Evolutionary conservation across 2,113 vertebrate genomes (phyloP), one percentile per base, ranked within the genome.

Genomic region (Caretta caretta): DNA sequence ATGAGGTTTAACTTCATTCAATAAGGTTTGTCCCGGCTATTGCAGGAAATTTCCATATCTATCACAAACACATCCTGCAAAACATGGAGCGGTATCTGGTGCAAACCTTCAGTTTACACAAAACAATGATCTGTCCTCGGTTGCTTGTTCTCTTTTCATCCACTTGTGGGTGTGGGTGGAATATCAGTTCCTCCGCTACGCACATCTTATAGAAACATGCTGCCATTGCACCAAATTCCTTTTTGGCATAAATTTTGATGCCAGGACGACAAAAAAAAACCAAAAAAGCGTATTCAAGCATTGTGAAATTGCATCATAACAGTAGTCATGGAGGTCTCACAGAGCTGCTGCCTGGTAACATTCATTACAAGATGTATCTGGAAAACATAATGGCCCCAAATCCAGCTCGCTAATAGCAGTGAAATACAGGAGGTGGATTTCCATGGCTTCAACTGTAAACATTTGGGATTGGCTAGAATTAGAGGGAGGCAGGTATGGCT

Each of bases 121-220:
- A 87, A 90, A 16, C 48, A 54, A 2, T 0, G 0, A 24, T 82
- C 29, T 86, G 48, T 75, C 90, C 56, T 78, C 46, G 7, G 49
- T 84, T 84, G 38, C 56, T 31, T 62, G 17, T 78, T 88, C 53
- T 11, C 1, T 0, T 88, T 90, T 86, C 72, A 72, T 88, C 38
- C 0, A 0, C 1, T 65, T 5, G 0, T 90, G 80, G 51, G n/a
- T 57, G 0, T 1, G 38, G 54, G 53, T 42, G 24, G 84, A 83
- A 54, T 8, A 31, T 85, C 62, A 54, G 0, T 31, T 95, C 90
- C 42, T 10, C 78, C 81, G 0, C 80, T 62, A 29, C 53, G 65
- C 78, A 5, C 1, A 0, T 35, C 22, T 54, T 42, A 1, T 24
- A 81, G 49, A 89, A 80, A 31, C 48, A 78, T 84, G 27, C n/a